Evolutionary conservation across 1,140 invertebrate species (phyloP).

Genomic region (Onthophagus taurus): DNA sequence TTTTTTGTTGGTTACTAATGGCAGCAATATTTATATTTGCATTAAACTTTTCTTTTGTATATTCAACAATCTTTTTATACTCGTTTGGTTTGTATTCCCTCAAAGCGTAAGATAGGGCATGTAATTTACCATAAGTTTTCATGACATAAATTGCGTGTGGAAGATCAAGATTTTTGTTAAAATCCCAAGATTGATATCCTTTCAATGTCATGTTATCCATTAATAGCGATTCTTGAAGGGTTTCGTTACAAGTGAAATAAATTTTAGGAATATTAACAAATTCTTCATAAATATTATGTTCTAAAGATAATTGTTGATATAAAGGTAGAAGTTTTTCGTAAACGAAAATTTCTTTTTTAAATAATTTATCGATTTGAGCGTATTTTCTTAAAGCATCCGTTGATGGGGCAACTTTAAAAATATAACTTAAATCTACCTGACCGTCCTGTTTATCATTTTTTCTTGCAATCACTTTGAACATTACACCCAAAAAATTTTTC

Average conservation of each 20-base stretch:
- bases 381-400: constrained; percentile 8
- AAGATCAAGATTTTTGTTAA: background rate
- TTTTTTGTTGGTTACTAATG: constrained; percentile 3
- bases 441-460: background rate
- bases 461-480: background rate
- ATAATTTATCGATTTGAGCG: constrained; percentile 7
- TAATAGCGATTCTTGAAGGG: constrained; percentile 4
- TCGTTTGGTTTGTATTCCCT: background rate
- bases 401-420: background rate
- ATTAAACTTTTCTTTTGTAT: background rate
- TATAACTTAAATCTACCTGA: constrained; percentile 1
- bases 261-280: background rate
- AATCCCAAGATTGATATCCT: background rate
- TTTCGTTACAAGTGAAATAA: constrained; percentile 1
- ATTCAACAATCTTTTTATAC: constrained; percentile 5
- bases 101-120: constrained; percentile 8
- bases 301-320: background rate
- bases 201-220: constrained; percentile 8
- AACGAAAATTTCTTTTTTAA: constrained; percentile 8
- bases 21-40: background rate
- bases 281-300: background rate
- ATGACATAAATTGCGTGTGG: background rate
- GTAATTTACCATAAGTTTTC: constrained; percentile 9
- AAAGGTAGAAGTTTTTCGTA: constrained; percentile 4
- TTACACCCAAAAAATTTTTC: background rate